Evolutionary conservation across 2,113 vertebrate species (phyloP).

Genomic region (Otus sunia): DNA sequence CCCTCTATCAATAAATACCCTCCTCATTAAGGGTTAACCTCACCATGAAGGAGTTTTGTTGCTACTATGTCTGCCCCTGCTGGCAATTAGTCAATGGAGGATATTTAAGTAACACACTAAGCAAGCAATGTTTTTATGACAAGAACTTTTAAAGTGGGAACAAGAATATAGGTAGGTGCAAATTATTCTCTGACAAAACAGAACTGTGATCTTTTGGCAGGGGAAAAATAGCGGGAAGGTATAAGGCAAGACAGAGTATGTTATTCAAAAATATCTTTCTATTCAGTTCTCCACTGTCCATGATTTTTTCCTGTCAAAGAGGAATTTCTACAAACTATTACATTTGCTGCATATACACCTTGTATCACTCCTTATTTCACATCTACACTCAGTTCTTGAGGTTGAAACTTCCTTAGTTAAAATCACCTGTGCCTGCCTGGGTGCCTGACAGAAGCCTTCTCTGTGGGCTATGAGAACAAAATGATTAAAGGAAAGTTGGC

Average conservation of each 20-base stretch:
- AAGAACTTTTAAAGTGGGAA: neutral
- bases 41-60: neutral
- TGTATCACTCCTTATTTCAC: neutral
- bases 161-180: neutral
- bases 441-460: neutral
- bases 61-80: neutral
- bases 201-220: neutral
- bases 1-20: neutral
- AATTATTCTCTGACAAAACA: neutral
- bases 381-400: neutral
- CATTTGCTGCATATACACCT: neutral
- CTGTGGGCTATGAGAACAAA: neutral
- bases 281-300: neutral
- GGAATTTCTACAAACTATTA: neutral
- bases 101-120: neutral
- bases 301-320: neutral
- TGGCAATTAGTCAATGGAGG: neutral
- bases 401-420: neutral
- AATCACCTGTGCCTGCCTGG: neutral
- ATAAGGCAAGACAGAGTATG: neutral
- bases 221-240: neutral
- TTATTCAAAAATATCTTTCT: neutral
- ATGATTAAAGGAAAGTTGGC: neutral
- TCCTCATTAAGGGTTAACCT: neutral
- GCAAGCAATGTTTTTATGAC: neutral